phyloP scores from a whole-genome alignment of 2,888 invertebrate species.

The Mesorhabditis belari region DNA sequence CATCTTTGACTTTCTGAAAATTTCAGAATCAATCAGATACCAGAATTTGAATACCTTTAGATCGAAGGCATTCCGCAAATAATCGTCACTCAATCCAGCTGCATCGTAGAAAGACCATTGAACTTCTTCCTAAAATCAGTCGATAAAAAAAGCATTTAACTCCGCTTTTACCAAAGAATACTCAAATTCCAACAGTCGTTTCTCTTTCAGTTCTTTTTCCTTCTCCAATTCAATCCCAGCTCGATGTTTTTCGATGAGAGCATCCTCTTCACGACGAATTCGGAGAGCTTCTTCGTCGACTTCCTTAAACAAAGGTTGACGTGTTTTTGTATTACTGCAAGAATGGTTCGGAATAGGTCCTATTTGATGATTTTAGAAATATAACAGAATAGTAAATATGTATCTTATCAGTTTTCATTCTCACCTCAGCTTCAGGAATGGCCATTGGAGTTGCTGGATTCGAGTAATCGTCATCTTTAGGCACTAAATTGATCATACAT shows the following conservation, averaged over 20 bases:
- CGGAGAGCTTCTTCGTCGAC: too few relatives aligned
- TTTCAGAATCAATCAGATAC: not conserved
- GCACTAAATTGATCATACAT: too few relatives aligned
- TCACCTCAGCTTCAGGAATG: too few relatives aligned
- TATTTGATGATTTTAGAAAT: too few relatives aligned
- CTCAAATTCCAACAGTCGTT: not conserved
- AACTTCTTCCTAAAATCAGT: not conserved
- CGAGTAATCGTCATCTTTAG: too few relatives aligned
- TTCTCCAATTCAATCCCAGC: not conserved
- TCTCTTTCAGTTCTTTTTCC: not conserved
- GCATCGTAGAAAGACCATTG: not conserved
- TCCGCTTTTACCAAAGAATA: not conserved
- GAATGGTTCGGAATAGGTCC: too few relatives aligned
- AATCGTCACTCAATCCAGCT: not conserved
- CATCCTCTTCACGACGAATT: too few relatives aligned
- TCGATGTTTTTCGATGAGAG: not conserved
- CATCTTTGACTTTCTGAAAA: not conserved
- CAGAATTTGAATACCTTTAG: not conserved
- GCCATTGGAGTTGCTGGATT: too few relatives aligned
- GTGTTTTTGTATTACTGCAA: too few relatives aligned
- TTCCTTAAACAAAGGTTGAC: too few relatives aligned
- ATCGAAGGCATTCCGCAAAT: not conserved
- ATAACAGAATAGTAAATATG: too few relatives aligned
- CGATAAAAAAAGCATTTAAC: not conserved
- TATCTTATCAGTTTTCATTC: too few relatives aligned